These are phyloP conservation scores for Brenthis ino DNA, from an alignment of 2,888 invertebrate species.

Conservation along the genomic window DNA sequence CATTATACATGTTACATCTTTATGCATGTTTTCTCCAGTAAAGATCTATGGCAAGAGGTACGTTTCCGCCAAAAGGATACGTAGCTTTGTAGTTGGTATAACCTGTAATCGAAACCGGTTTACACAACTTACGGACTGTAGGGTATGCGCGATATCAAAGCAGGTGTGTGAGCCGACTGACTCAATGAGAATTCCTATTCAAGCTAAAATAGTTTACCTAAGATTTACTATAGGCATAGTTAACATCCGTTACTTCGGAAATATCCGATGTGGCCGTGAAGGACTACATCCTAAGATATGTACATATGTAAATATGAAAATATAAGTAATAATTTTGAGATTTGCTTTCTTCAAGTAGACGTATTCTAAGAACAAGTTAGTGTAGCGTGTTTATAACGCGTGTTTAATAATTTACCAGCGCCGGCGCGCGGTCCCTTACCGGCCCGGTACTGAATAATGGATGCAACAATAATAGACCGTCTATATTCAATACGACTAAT, in stretches of 20 bases:
- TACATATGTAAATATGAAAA: conserved; percentile 1
- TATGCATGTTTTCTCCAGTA: conserved; percentile 21
- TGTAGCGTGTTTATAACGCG: conserved; percentile 73
- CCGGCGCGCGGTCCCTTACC: conserved; percentile 63
- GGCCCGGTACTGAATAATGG: conserved; percentile 72
- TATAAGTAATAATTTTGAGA: conserved; percentile 57
- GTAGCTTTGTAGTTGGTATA: conserved; percentile 65
- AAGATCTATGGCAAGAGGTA: conserved; percentile 49
- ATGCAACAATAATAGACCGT: conserved; percentile 73
- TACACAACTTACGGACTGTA: conserved; percentile 73
- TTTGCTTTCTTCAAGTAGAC: conserved; percentile 57
- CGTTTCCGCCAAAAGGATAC: conserved; percentile 80
- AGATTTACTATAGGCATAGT: conserved; percentile 11
- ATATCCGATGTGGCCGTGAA: neutral
- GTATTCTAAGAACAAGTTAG: conserved; percentile 65
- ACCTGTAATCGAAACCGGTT: conserved; percentile 82
- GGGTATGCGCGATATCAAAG: conserved; percentile 78
- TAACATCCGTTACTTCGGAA: neutral
- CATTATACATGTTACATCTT: neutral
- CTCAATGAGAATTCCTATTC: conserved; percentile 78
- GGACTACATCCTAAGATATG: conserved; percentile 3
- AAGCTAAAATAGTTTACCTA: conserved; percentile 36
- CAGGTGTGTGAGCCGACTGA: conserved; percentile 78
- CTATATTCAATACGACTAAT: conserved; percentile 57
- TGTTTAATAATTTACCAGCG: conserved; percentile 79